Percentiles rank a stretch among this genome's conserved stretches.
These are phyloP conservation scores for Bostrychus sinensis DNA, from an alignment of 2,113 vertebrate species.

Conservation along the genomic window DNA sequence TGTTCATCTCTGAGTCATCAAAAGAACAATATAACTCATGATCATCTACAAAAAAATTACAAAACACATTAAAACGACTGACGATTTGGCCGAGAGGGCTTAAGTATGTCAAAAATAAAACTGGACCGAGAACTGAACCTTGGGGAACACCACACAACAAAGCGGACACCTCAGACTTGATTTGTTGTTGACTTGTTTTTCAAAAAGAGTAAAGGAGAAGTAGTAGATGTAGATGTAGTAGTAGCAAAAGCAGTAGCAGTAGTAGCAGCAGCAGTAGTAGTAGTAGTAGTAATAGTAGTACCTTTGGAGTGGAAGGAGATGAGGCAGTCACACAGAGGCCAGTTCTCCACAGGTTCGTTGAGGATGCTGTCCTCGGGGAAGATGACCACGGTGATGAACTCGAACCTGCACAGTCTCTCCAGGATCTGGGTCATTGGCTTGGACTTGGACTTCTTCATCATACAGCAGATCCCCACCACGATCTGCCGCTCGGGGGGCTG, in stretches of 20 bases:
- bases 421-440: conserved; percentile 99
- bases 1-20: no score
- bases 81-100: no score
- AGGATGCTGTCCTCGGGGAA: conserved; percentile 97
- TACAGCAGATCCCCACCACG: conserved; percentile 96
- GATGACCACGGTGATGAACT: conserved; percentile 97
- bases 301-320: conserved; percentile 99
- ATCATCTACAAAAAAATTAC: no score
- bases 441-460: conserved; percentile 99
- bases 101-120: no score
- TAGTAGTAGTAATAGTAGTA: conserved; percentile 46
- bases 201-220: no score
- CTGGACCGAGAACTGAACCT: no score
- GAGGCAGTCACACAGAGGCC: conserved; percentile 97
- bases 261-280: background rate
- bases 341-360: conserved; percentile 94
- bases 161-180: no score
- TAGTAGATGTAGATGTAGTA: background rate
- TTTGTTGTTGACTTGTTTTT: no score
- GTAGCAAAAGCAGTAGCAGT: background rate
- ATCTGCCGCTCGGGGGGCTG: conserved; percentile 95
- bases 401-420: conserved; percentile 95
- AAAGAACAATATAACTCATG: no score
- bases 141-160: no score
- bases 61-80: no score